phyloP scores from a whole-genome alignment of 2,888 invertebrate species.

The Nebria brevicollis region DNA sequence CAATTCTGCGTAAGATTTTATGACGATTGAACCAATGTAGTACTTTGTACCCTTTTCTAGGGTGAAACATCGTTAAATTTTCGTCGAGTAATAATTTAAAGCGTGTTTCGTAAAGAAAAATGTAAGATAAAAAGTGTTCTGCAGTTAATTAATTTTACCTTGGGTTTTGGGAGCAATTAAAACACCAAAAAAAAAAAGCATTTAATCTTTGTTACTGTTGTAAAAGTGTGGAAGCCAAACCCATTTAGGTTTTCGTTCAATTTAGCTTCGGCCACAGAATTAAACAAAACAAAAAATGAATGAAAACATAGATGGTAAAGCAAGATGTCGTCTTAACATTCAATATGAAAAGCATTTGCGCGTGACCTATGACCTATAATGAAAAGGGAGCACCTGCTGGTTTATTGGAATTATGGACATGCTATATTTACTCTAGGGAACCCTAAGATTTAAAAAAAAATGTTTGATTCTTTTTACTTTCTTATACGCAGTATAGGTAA shows the following conservation, averaged over 20 bases:
- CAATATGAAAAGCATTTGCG: background rate
- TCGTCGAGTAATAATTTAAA: background rate
- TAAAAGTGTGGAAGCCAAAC: no score
- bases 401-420: background rate
- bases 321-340: background rate
- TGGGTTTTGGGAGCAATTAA: background rate
- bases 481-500: no score
- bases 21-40: background rate
- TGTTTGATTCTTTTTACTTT: background rate
- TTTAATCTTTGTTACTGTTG: background rate
- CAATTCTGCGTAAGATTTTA: slow-evolving; percentile 1
- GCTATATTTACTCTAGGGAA: background rate
- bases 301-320: background rate
- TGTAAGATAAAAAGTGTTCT: background rate
- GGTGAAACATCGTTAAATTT: background rate
- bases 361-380: background rate
- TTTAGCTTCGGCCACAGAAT: background rate
- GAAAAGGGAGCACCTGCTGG: background rate
- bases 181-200: background rate
- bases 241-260: background rate
- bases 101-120: background rate
- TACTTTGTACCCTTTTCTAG: background rate
- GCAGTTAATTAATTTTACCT: background rate
- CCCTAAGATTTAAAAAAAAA: background rate
- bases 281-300: background rate